These are phyloP conservation scores for Neoitamus cyanurus DNA, from an alignment of 2,888 invertebrate species.

Conservation along the genomic window DNA sequence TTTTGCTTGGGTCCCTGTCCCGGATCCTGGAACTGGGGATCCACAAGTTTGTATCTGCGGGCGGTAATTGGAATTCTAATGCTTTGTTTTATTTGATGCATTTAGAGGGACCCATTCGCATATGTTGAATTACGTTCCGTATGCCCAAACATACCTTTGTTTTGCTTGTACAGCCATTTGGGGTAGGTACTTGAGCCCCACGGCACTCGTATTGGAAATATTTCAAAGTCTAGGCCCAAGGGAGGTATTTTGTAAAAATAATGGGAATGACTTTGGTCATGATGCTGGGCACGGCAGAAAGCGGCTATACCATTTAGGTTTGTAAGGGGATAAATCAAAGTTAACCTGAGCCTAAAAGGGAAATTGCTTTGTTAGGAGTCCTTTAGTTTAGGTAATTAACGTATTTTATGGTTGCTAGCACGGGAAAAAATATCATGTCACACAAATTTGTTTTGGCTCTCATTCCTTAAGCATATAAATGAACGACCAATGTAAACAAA, in stretches of 20 bases:
- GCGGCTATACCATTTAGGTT: neutral
- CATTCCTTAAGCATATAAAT: no score
- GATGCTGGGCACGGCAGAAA: neutral
- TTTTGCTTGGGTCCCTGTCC: slow-evolving; percentile 2
- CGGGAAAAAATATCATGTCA: neutral
- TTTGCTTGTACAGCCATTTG: neutral
- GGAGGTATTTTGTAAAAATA: neutral
- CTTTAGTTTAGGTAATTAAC: neutral
- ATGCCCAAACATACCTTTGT: neutral
- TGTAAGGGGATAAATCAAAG: neutral
- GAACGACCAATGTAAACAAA: no score
- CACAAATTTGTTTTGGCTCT: no score
- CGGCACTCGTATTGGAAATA: neutral
- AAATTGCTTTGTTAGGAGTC: neutral
- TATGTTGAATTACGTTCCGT: slow-evolving; percentile 20
- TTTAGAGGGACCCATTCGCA: slow-evolving; percentile 13
- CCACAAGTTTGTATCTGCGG: neutral
- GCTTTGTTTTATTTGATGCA: slow-evolving; percentile 19
- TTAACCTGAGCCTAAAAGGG: neutral
- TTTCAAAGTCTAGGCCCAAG: neutral
- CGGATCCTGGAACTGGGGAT: neutral
- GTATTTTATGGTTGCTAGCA: neutral
- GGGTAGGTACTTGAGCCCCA: neutral
- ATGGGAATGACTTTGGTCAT: neutral
- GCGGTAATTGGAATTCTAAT: neutral